phyloP scores from a whole-genome alignment of 2,113 vertebrate genomes.

The Channa argus region DNA sequence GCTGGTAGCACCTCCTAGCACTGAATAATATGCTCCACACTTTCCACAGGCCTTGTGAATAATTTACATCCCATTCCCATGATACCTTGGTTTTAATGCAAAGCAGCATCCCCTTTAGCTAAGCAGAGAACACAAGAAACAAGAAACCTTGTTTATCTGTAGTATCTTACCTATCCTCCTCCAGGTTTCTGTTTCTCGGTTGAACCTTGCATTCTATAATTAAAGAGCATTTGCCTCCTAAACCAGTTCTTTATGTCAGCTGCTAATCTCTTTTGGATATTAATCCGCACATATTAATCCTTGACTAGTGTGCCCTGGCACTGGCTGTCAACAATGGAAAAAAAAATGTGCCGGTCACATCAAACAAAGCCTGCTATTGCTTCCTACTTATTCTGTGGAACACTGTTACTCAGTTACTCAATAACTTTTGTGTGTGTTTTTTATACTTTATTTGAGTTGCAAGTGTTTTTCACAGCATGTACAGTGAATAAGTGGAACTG shows the following conservation, averaged over 20 bases:
- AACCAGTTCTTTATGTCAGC: constrained; percentile 25
- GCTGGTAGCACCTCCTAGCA: constrained; percentile 34
- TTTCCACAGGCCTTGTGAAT: constrained; percentile 50
- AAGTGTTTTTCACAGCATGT: background rate
- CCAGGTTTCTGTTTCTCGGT: background rate
- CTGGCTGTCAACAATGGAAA: constrained; percentile 42
- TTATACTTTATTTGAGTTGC: background rate
- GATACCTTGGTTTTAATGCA: constrained; percentile 39
- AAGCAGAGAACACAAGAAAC: constrained; percentile 6
- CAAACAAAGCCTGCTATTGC: constrained; percentile 46
- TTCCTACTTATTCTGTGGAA: constrained; percentile 34
- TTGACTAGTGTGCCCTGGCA: constrained; percentile 12
- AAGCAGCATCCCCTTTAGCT: constrained; percentile 26
- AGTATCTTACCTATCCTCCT: background rate
- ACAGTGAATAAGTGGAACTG: background rate
- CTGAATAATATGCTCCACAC: constrained; percentile 62
- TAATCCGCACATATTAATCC: constrained; percentile 60
- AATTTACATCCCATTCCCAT: constrained; percentile 55
- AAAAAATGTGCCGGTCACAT: constrained; percentile 50
- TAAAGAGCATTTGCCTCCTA: constrained; percentile 2
- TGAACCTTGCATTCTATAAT: background rate
- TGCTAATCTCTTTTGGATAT: constrained; percentile 56
- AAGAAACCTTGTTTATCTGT: background rate
- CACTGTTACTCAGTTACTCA: background rate
- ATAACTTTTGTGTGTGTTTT: background rate